Evolutionary conservation across 2,113 vertebrate species (phyloP).

Genomic region (Chionomys nivalis): DNA sequence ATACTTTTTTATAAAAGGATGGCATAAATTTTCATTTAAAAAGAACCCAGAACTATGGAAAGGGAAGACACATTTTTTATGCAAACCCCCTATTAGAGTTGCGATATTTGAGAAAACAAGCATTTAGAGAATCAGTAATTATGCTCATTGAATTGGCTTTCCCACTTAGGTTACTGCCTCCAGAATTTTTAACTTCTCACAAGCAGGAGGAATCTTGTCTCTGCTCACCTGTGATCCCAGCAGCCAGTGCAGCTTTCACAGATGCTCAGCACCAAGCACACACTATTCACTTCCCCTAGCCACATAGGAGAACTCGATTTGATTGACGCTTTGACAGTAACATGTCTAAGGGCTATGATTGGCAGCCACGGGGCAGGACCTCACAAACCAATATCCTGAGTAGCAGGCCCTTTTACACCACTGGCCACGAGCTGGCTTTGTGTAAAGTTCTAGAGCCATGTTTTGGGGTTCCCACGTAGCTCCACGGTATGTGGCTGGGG

Average conservation of each 20-base stretch:
- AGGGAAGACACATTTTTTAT: background rate
- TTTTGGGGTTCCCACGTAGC: background rate
- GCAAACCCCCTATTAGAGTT: background rate
- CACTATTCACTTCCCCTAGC: background rate
- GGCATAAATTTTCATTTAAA: conserved; percentile 3
- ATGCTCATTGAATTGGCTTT: background rate
- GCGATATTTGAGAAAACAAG: conserved; percentile 21
- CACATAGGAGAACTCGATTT: background rate
- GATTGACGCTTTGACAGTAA: background rate
- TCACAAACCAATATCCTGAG: background rate
- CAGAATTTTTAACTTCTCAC: conserved; percentile 9
- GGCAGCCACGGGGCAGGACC: background rate
- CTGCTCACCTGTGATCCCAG: background rate
- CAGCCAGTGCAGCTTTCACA: background rate
- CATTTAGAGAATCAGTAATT: background rate
- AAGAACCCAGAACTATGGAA: background rate
- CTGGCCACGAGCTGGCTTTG: background rate
- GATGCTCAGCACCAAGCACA: background rate
- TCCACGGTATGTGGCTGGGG: background rate
- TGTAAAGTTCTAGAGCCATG: background rate
- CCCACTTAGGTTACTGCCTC: background rate
- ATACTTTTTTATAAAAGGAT: background rate
- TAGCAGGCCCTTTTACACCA: background rate
- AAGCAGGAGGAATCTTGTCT: background rate
- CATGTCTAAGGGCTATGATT: background rate